Conservation (phyloP, 2,113 vertebrate species). For the Phylloscopus whistleri region DNA sequence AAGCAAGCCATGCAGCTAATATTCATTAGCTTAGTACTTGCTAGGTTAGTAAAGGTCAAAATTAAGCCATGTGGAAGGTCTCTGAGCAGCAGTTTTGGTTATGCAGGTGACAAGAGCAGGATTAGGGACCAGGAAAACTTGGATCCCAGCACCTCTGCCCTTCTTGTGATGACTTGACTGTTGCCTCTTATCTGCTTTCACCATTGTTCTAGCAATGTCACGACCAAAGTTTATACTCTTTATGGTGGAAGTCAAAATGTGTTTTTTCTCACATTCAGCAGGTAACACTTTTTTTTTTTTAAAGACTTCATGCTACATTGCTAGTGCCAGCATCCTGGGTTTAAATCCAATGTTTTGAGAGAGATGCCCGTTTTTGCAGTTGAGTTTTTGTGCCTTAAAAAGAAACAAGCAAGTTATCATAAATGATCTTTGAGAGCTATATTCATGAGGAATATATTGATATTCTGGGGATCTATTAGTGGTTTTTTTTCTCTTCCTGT, state of each 20-base stretch:
- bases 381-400: background rate
- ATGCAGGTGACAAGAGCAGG: background rate
- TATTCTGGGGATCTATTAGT: background rate
- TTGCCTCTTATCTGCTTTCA: background rate
- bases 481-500: background rate
- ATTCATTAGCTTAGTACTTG: fast-evolving
- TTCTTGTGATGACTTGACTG: background rate
- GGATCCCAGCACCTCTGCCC: background rate
- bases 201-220: fast-evolving
- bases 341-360: background rate
- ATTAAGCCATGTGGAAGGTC: background rate
- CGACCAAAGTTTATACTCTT: background rate
- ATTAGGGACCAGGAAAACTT: background rate
- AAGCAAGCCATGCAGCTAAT: background rate
- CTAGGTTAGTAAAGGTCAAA: background rate
- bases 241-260: background rate
- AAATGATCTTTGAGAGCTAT: background rate
- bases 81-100: background rate
- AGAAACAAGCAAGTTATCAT: background rate
- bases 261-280: background rate
- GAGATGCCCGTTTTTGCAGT: background rate
- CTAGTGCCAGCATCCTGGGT: background rate
- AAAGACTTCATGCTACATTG: background rate
- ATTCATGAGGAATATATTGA: background rate
- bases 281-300: background rate